A percentile compares a stretch with the other conserved stretches of the same genome.
Conservation (phyloP, 2,888 invertebrate species). For the Zhuqinia jingwanae region DNA sequence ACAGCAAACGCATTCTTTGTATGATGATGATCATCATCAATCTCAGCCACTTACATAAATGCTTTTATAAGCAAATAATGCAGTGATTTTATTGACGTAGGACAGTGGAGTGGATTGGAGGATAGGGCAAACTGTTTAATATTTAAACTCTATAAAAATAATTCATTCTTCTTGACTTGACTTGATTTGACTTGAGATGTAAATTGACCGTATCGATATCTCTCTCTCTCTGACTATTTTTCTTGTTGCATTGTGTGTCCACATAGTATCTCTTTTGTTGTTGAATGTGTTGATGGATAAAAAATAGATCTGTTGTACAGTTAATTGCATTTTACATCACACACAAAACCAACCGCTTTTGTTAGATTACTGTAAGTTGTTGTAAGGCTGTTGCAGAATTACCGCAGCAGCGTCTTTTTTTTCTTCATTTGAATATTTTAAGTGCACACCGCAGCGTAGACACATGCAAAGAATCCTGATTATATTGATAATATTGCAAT, state of each 20-base stretch:
- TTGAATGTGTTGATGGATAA: too few relatives aligned
- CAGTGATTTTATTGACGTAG: neutral
- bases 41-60: neutral
- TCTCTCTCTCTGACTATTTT: neutral
- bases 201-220: constrained; percentile 44
- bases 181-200: neutral
- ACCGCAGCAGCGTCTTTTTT: neutral
- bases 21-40: neutral
- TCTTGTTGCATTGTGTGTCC: neutral
- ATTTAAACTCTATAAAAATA: neutral
- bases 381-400: too few relatives aligned
- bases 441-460: too few relatives aligned
- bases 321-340: constrained; percentile 55
- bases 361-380: neutral
- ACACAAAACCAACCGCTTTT: neutral
- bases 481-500: neutral
- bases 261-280: neutral
- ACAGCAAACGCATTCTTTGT: neutral
- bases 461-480: neutral
- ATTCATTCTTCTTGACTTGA: too few relatives aligned
- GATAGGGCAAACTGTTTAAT: neutral
- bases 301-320: constrained; percentile 31
- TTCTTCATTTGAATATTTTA: too few relatives aligned
- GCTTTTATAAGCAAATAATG: too few relatives aligned
- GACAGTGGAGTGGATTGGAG: too few relatives aligned